These are phyloP conservation scores for Meleagris gallopavo DNA, from an alignment of 2,113 vertebrate species.

Conservation along the genomic window DNA sequence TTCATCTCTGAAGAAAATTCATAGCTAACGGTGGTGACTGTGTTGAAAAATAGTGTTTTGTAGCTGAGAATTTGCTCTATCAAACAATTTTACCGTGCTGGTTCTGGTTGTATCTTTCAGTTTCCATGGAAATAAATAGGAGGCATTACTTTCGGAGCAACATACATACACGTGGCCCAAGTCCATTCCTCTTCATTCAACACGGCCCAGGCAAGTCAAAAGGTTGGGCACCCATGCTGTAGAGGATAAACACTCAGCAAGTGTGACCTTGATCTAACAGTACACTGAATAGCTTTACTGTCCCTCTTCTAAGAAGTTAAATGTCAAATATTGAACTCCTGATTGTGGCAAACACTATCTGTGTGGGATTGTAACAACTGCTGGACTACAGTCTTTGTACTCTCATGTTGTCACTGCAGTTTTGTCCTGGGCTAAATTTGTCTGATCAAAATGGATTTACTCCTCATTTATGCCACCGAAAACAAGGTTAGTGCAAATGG, in stretches of 20 bases:
- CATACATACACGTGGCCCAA: no score
- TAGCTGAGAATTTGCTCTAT: no score
- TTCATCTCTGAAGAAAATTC: no score
- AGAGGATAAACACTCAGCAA: not conserved
- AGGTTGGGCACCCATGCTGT: not conserved
- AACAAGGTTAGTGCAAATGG: not conserved
- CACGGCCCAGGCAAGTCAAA: no score
- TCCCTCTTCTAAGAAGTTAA: not conserved
- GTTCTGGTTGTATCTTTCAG: no score
- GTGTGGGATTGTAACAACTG: not conserved
- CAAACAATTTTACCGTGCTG: no score
- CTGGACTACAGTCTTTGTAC: not conserved
- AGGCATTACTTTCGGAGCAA: no score
- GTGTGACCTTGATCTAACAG: not conserved
- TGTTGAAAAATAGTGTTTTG: no score
- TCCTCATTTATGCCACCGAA: not conserved
- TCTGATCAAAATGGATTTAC: not conserved
- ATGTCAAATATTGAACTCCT: not conserved
- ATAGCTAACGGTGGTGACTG: no score
- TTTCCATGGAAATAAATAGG: no score
- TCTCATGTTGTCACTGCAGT: constrained; percentile 3
- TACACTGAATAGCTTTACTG: not conserved
- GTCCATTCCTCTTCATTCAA: no score
- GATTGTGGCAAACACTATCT: not conserved
- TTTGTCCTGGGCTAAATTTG: constrained; percentile 10